A percentile compares a stretch with the other conserved stretches of the same genome.
Conservation (phyloP, 2,888 invertebrate species). For the Lysandra bellargus region DNA sequence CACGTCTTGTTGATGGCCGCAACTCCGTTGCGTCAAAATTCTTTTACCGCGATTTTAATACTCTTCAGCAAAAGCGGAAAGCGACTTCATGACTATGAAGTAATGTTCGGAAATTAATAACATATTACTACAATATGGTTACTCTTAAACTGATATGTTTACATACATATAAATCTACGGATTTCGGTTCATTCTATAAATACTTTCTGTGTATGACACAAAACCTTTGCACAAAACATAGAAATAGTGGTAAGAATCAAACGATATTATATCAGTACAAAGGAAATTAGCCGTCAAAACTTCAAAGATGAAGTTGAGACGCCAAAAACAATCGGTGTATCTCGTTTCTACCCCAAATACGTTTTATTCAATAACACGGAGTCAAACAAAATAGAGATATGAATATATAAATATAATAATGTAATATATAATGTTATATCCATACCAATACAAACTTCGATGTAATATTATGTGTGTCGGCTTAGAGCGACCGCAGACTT, state of each 20-base stretch:
- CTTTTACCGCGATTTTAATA: too few species aligned
- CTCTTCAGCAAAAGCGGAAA: too few species aligned
- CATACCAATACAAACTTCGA: too few species aligned
- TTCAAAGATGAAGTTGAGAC: constrained; percentile 57
- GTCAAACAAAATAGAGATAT: constrained; percentile 61
- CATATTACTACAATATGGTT: too few species aligned
- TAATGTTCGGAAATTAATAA: too few species aligned
- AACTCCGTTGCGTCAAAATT: too few species aligned
- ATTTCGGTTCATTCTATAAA: not conserved
- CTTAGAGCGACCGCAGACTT: too few species aligned
- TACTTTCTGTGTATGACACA: not conserved
- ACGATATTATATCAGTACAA: constrained; percentile 40
- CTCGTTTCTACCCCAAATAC: constrained; percentile 69
- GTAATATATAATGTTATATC: too few species aligned
- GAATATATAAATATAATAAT: not conserved
- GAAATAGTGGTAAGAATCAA: not conserved
- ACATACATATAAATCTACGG: not conserved
- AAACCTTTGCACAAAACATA: not conserved
- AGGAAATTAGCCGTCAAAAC: constrained; percentile 58
- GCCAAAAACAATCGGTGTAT: constrained; percentile 65
- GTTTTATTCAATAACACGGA: constrained; percentile 71
- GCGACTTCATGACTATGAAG: too few species aligned
- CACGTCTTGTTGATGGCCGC: too few species aligned
- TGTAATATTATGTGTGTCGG: too few species aligned
- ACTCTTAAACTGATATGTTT: too few species aligned